Percentiles rank a stretch among this genome's conserved stretches.
Conservation (phyloP, 2,113 vertebrate species). For the Pithys albifrons region DNA sequence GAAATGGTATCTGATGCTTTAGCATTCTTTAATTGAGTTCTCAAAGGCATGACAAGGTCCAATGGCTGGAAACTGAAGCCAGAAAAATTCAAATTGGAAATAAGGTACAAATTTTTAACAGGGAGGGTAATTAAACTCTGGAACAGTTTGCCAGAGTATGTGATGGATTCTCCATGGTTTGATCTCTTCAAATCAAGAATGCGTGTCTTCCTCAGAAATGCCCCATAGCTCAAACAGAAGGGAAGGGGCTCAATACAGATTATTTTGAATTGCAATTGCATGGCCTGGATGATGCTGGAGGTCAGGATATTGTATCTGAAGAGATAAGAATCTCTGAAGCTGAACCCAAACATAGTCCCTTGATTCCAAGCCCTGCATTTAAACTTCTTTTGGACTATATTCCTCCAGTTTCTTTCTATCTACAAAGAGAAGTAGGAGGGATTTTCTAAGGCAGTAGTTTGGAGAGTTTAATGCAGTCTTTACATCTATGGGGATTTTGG, state of each 20-base stretch:
- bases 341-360: not conserved
- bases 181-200: conserved; percentile 26
- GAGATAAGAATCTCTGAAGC: not conserved
- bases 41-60: conserved; percentile 35
- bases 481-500: not conserved
- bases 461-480: not conserved
- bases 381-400: not conserved
- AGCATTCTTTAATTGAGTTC: conserved; percentile 1
- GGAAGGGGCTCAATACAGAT: not conserved
- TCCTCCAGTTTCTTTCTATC: not conserved
- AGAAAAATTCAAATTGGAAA: conserved; percentile 15
- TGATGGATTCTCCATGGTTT: conserved; percentile 20
- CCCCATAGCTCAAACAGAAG: not conserved
- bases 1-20: conserved; percentile 22
- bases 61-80: not conserved
- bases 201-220: not conserved
- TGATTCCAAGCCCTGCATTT: not conserved
- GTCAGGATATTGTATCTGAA: not conserved
- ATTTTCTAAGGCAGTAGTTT: not conserved
- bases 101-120: conserved; percentile 36
- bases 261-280: not conserved
- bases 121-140: conserved; percentile 28
- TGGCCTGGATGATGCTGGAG: not conserved
- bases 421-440: not conserved
- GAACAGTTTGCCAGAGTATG: not conserved